Evolutionary conservation across 2,113 vertebrate genomes (phyloP).

Genomic region (Bambusicola thoracicus): DNA sequence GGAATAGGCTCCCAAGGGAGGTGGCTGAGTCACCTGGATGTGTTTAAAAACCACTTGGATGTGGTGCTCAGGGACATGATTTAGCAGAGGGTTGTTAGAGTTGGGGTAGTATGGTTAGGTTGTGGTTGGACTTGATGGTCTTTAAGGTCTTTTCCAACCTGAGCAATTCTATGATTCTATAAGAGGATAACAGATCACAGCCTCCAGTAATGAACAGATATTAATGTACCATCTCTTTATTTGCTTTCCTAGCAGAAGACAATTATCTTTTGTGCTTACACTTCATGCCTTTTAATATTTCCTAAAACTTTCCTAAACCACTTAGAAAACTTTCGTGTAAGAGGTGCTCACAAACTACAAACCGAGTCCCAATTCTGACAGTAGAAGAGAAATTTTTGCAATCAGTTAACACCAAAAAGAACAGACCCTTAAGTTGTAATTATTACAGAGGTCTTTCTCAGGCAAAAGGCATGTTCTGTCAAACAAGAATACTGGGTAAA

Average conservation of each 20-base stretch:
- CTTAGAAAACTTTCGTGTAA: neutral
- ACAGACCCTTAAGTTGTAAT: neutral
- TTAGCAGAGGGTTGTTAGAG: too few relatives aligned
- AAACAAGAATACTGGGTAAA: neutral
- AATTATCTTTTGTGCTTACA: neutral
- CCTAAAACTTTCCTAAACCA: neutral
- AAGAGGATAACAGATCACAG: neutral
- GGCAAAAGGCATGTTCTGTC: neutral
- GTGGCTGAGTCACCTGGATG: too few relatives aligned
- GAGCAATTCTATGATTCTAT: too few relatives aligned
- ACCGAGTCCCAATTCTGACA: neutral
- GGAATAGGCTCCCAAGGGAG: too few relatives aligned
- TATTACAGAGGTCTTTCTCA: neutral
- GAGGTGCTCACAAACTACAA: accelerated
- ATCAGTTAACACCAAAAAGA: neutral
- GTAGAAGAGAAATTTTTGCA: neutral
- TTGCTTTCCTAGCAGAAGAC: neutral
- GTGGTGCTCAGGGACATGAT: too few relatives aligned
- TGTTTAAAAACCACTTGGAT: too few relatives aligned
- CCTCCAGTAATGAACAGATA: neutral
- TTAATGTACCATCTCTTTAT: neutral
- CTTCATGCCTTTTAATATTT: neutral
- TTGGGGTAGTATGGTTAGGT: too few relatives aligned
- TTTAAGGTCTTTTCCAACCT: too few relatives aligned
- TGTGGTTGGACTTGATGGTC: too few relatives aligned